Conservation (phyloP, 2,113 vertebrate genomes). For the Seriola dumerili region DNA sequence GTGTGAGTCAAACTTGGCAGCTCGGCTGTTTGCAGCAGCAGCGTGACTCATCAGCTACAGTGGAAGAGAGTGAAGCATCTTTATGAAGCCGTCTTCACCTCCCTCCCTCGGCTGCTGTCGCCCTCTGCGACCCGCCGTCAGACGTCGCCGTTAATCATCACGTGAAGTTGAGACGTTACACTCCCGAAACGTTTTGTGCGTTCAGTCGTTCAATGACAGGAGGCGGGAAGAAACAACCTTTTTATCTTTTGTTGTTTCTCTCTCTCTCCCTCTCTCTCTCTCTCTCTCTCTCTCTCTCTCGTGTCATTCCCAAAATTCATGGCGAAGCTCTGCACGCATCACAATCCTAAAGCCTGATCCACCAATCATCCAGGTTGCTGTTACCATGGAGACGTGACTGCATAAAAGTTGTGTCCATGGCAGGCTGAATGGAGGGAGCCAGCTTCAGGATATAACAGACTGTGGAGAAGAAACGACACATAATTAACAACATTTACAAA, state of each 20-base stretch:
- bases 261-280: neutral
- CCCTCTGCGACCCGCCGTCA: neutral
- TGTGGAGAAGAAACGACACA: neutral
- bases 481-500: too few relatives aligned
- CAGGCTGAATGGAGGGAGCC: neutral
- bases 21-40: slow-evolving; percentile 23
- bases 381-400: slow-evolving; percentile 41
- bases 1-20: slow-evolving; percentile 53
- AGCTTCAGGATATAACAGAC: neutral
- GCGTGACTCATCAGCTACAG: slow-evolving; percentile 56
- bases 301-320: neutral
- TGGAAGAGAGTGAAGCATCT: slow-evolving; percentile 29
- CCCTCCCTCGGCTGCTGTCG: slow-evolving; percentile 7
- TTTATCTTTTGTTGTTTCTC: neutral
- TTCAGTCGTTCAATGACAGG: neutral
- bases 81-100: slow-evolving; percentile 7
- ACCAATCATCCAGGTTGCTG: neutral
- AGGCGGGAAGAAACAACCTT: neutral
- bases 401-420: neutral
- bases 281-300: neutral
- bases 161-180: neutral
- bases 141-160: neutral
- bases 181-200: too few relatives aligned
- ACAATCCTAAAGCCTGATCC: neutral
- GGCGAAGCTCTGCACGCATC: neutral